These are phyloP conservation scores for Manis javanica DNA, from an alignment of 2,797 vertebrate genomes.

Conservation along the genomic window DNA sequence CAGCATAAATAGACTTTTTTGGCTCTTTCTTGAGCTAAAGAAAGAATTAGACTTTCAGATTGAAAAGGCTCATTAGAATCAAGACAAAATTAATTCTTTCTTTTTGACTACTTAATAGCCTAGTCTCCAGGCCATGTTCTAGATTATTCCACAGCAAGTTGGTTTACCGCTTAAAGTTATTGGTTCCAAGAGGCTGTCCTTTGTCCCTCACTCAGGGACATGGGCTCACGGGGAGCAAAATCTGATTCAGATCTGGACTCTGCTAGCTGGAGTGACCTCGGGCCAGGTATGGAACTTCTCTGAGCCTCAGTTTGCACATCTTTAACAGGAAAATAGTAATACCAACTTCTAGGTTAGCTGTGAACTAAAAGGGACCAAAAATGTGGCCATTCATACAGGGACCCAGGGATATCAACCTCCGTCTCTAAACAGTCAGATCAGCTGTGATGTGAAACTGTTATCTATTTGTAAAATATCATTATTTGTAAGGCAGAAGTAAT, in stretches of 20 bases:
- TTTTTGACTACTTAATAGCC: not conserved
- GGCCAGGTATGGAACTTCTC: not conserved
- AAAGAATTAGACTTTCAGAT: not conserved
- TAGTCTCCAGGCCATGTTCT: not conserved
- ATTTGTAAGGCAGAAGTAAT: not conserved
- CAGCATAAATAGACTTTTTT: no score
- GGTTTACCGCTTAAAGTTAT: no score
- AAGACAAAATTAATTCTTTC: not conserved
- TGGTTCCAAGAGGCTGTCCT: rapidly evolving
- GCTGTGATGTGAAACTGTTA: not conserved
- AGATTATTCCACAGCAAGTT: not conserved
- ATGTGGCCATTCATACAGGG: not conserved
- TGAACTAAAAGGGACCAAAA: not conserved
- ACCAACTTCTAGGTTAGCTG: rapidly evolving
- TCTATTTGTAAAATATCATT: not conserved
- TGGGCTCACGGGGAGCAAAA: not conserved
- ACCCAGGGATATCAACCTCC: not conserved
- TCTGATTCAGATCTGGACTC: not conserved
- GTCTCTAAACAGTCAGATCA: not conserved
- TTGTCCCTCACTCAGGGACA: not conserved
- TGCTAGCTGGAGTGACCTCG: not conserved
- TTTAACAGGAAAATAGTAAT: no score
- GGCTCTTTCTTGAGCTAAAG: not conserved
- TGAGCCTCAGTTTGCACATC: not conserved
- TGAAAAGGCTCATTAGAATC: not conserved